Evolutionary conservation across 2,113 vertebrate genomes (phyloP).

Genomic region (Chloebia gouldiae): DNA sequence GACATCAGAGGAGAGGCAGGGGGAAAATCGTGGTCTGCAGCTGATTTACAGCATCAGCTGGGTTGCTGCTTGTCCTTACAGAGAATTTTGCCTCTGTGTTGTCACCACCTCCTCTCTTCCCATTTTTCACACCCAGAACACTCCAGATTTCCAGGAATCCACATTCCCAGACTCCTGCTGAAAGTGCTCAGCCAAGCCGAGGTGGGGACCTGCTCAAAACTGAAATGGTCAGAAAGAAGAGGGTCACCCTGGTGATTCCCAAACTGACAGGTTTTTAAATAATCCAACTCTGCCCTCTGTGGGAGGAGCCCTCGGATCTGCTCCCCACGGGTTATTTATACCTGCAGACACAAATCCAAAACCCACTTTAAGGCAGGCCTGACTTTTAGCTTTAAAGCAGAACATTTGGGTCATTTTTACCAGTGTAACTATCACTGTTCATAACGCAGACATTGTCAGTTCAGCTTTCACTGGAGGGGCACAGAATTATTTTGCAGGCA

Average conservation of each 20-base stretch:
- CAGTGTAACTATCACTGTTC: not conserved
- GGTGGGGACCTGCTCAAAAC: not conserved
- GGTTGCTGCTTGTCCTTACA: not conserved
- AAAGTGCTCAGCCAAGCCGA: not conserved
- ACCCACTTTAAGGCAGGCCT: not conserved
- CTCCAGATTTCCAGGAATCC: not conserved
- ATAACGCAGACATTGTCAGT: not conserved
- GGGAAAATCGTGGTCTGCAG: not conserved
- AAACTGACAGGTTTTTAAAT: not conserved
- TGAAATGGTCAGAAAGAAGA: not conserved
- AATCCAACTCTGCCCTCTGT: not conserved
- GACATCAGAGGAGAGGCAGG: not conserved
- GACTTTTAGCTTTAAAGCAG: not conserved
- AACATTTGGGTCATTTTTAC: not conserved
- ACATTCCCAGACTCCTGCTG: not conserved
- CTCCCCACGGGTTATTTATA: not conserved
- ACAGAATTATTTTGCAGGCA: not conserved
- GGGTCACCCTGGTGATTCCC: not conserved
- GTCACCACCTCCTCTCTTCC: not conserved
- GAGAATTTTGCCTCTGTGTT: not conserved
- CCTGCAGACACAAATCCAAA: not conserved
- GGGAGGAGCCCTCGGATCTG: not conserved
- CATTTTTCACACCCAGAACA: not conserved
- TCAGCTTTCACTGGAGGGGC: not conserved
- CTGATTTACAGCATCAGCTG: not conserved